Conservation (phyloP, 2,797 vertebrate species). For the Sebastes hopkinsi region DNA sequence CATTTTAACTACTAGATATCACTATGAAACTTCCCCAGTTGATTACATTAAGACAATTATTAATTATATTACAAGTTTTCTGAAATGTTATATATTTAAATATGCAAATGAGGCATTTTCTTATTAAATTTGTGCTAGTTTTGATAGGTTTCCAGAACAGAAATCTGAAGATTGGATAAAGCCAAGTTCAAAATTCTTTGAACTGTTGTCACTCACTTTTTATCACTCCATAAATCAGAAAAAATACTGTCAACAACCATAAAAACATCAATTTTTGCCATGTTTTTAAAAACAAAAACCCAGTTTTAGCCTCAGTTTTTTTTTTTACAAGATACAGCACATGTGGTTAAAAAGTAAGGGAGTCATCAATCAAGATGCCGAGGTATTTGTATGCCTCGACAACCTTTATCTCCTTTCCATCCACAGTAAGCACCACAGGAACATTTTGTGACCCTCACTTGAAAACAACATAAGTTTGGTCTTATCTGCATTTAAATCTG, state of each 20-base stretch:
- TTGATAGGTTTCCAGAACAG: background rate
- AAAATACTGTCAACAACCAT: background rate
- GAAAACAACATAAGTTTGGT: background rate
- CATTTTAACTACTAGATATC: background rate
- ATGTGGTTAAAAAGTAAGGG: too few relatives aligned
- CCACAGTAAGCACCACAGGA: too few relatives aligned
- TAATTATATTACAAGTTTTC: background rate
- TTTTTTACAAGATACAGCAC: too few relatives aligned
- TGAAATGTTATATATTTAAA: background rate
- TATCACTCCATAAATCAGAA: background rate
- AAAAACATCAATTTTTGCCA: background rate
- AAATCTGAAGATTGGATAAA: background rate
- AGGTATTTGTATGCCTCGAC: too few relatives aligned
- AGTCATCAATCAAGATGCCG: too few relatives aligned
- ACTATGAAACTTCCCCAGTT: background rate
- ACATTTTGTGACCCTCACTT: too few relatives aligned
- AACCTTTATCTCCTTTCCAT: too few relatives aligned
- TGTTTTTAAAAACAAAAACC: background rate
- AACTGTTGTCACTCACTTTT: background rate
- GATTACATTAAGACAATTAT: background rate
- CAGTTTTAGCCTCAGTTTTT: too few relatives aligned
- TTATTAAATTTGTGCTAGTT: background rate
- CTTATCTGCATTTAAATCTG: background rate
- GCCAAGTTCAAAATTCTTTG: background rate
- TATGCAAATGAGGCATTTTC: background rate